A percentile compares a stretch with the other conserved stretches of the same genome.
Evolutionary conservation across 2,888 invertebrate species (phyloP).

Genomic region (Oscheius myriophilus): DNA sequence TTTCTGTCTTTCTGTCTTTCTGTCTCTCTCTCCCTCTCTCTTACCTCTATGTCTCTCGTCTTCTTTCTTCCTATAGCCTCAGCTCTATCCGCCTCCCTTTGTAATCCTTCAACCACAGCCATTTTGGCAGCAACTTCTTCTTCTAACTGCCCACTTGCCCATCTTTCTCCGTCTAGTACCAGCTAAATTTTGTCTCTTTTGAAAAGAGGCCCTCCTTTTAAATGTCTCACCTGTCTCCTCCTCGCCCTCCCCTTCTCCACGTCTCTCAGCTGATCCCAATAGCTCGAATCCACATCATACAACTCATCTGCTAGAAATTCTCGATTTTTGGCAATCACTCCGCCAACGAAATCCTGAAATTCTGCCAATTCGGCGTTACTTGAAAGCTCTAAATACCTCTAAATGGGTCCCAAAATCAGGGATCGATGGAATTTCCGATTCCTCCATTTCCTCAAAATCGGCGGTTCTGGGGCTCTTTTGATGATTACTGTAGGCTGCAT

Average conservation of each 20-base stretch:
- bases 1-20: neutral
- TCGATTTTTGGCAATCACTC: constrained; percentile 1
- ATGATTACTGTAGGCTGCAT: neutral
- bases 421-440: no score
- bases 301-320: neutral
- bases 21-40: neutral
- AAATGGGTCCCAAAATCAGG: no score
- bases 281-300: constrained; percentile 14
- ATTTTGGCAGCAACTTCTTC: constrained; percentile 6
- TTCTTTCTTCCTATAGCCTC: neutral
- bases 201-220: neutral
- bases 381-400: no score
- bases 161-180: constrained; percentile 21
- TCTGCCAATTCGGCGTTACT: no score
- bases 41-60: constrained; percentile 16
- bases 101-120: neutral
- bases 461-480: neutral
- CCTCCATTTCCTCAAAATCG: neutral
- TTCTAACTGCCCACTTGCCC: constrained; percentile 6
- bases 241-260: constrained; percentile 7
- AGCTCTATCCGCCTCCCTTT: constrained; percentile 5
- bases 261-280: constrained; percentile 19
- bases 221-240: constrained; percentile 8
- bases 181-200: constrained; percentile 5
- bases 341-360: constrained; percentile 16